Evolutionary conservation across 2,113 vertebrate species (phyloP), one percentile per base, ranked within the genome.

Genomic region (Noturus placidus): DNA sequence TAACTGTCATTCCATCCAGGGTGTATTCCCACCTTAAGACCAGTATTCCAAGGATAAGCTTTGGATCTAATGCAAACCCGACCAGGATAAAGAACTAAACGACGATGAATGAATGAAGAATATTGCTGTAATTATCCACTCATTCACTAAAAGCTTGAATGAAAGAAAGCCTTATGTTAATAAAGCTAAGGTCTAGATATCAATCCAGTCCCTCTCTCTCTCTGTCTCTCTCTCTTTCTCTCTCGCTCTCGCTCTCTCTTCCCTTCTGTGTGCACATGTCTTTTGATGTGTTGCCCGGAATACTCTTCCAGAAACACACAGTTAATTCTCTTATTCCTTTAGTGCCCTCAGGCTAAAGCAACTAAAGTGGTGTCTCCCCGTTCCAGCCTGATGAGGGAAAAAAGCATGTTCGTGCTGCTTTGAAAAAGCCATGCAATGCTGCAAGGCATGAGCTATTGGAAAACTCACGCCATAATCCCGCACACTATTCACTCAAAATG

Each of bases 401-500:
- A 77, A 86, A 86, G 38, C 30, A 2, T 72, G 50, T 84, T 56
- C 2, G 2, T 84, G 67, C 19, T 57, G 78, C 65, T 70, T 30
- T 70, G 83, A 84, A 74, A 85, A 76, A 77, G 70, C 30, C 25
- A 61, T 10, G 1, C 25, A 56, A 15, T 50, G 84, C 85, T 80
- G 42, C 57, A 79, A 33, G 76, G 77, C 85, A 86, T 56, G 5
- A 30, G 27, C 56, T 22, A 8, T n/a, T 65, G 42, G 38, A 65
- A 65, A 42, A 79, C 59, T 35, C 42, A 52, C 0, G 8, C 35
- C 35, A 84, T 59, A 22, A 76, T 52, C 30, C 35, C 19, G 0
- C 17, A 22, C 7, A 59, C 22, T 20, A 22, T 78, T 77, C 59
- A 25, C 57, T 54, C 74, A 69, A 65, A 86, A 70, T 67, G 76